Base-by-base conservation (phyloP, 1,140 invertebrate genomes). In the Rhizoglyphus robini region DNA sequence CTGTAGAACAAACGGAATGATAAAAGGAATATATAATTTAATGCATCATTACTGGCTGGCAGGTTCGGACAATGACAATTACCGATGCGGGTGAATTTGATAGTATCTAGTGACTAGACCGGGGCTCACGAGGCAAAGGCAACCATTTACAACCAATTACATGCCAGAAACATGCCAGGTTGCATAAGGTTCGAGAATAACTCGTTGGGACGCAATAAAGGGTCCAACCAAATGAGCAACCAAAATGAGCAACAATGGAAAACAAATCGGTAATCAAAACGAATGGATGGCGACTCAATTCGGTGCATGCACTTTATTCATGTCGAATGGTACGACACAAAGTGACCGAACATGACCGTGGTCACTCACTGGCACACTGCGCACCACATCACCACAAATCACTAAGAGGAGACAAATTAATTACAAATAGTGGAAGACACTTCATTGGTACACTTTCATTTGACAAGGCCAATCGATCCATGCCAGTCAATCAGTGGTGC, bases 11-110 rank as follows among this genome's bases (percentile, higher is more conserved):
- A n/a, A n/a, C n/a, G n/a, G n/a, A n/a, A n/a, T n/a, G n/a, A 27
- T 18, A 18, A 41, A 41, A 8, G 20, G 51, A 20, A 54, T 11
- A 27, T 11, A 54, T 54, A 54, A 11, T 54, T 23, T 54, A 54
- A 54, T 54, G 51, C 51, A 23, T 54, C 51, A 54, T 54, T 54
- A 54, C 51, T 54, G 51, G 20, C 41, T 27, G 51, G 51, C 51
- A 54, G 51, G 51, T 54, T 54, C 51, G 51, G 51, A 54, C 51
- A 54, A 54, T 54, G 51, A 23, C 51, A 54, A 54, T 54, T 54
- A 54, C 51, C 51, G 51, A 54, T 54, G n/a, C 23, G 51, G 23
- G 51, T 54, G 51, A 54, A 54, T 54, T 54, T 54, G 51, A 54
- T 11, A 54, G 51, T 54, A 54, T 54, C 51, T 23, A 54, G 51